These are phyloP conservation scores for Anagrus nilaparvatae DNA, from an alignment of 1,140 invertebrate genomes.

Conservation along the genomic window DNA sequence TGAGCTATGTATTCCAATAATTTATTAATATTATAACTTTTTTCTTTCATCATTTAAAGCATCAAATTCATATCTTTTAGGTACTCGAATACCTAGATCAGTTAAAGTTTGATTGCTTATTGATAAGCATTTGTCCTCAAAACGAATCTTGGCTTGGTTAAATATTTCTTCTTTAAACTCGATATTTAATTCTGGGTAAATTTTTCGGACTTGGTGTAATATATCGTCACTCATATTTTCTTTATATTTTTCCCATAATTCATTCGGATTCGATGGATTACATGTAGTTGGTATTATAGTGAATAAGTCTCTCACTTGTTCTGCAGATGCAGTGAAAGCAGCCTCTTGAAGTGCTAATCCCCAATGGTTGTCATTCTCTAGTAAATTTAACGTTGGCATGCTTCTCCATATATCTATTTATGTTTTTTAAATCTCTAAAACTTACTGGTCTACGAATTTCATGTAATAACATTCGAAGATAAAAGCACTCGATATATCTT, in stretches of 20 bases:
- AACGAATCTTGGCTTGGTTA: slow-evolving; percentile 13
- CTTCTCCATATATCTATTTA: background rate
- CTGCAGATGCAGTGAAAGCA: background rate
- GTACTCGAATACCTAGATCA: slow-evolving; percentile 13
- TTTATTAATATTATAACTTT: slow-evolving; percentile 1
- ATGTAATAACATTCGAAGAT: background rate
- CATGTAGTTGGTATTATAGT: slow-evolving; percentile 5
- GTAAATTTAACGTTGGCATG: background rate
- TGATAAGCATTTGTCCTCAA: slow-evolving; percentile 14
- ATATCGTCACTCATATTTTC: slow-evolving; percentile 14
- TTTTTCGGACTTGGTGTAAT: slow-evolving; percentile 1
- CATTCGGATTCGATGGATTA: slow-evolving; percentile 2
- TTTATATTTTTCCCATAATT: slow-evolving; percentile 17
- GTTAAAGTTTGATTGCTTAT: slow-evolving; percentile 11
- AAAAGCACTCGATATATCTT: background rate
- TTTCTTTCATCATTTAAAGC: slow-evolving; percentile 2
- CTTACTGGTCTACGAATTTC: background rate
- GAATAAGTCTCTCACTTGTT: background rate
- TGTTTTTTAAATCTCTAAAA: background rate
- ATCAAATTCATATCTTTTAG: slow-evolving; percentile 5
- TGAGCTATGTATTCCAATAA: background rate
- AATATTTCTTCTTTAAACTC: slow-evolving; percentile 6
- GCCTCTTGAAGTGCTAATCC: too few relatives aligned
- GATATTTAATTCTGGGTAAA: background rate
- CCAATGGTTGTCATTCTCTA: slow-evolving; percentile 15